phyloP scores from a whole-genome alignment of 2,113 vertebrate species.

The Caretta caretta region DNA sequence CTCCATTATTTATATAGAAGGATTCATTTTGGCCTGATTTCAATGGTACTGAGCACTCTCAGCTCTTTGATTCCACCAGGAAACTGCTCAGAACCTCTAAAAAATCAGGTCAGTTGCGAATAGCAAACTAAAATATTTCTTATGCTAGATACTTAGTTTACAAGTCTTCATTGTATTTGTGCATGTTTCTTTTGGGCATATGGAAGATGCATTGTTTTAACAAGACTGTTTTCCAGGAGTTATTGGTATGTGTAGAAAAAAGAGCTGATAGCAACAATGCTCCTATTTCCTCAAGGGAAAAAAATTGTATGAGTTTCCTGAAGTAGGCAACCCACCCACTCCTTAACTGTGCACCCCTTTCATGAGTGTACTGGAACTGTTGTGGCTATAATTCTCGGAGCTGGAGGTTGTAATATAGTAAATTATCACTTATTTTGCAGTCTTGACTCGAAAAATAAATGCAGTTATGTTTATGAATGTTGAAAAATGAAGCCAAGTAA shows the following conservation, averaged over 20 bases:
- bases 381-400: constrained; percentile 73
- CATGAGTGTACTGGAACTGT: constrained; percentile 60
- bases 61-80: neutral
- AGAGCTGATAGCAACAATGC: constrained; percentile 41
- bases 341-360: constrained; percentile 7
- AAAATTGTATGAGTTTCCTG: constrained; percentile 5
- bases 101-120: neutral
- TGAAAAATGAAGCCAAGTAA: constrained; percentile 81
- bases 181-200: neutral
- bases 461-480: constrained; percentile 82
- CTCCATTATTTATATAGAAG: constrained; percentile 1
- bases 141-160: constrained; percentile 2
- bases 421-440: constrained; percentile 84
- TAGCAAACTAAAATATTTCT: constrained; percentile 29
- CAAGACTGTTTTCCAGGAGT: constrained; percentile 22
- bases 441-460: constrained; percentile 83
- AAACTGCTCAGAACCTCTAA: neutral
- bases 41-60: neutral
- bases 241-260: constrained; percentile 30
- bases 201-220: constrained; percentile 46
- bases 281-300: neutral
- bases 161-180: neutral
- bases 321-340: constrained; percentile 18
- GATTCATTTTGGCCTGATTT: neutral
- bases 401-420: constrained; percentile 75